These are phyloP conservation scores for Proales similis DNA, from an alignment of 1,140 invertebrate genomes.

Conservation along the genomic window DNA sequence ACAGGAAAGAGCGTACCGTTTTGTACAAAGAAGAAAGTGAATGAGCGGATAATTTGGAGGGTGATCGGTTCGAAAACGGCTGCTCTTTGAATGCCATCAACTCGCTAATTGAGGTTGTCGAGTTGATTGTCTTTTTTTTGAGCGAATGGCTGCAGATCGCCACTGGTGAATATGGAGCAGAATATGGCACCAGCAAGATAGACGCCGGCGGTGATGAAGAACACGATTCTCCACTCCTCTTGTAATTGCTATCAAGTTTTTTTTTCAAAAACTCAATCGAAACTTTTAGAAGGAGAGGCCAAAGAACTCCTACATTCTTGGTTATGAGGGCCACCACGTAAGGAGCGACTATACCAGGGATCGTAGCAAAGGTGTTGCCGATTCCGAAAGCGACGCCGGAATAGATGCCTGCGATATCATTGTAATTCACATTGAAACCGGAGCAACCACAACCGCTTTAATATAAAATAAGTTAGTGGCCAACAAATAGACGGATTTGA, in stretches of 20 bases:
- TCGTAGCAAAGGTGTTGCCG: constrained; percentile 49
- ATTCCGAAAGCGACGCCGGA: constrained; percentile 61
- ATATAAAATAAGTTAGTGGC: too few species aligned
- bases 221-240: constrained; percentile 35
- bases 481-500: neutral
- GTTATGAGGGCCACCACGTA: constrained; percentile 48
- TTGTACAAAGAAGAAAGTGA: too few species aligned
- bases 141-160: constrained; percentile 25
- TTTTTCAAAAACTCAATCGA: constrained; percentile 11
- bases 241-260: constrained; percentile 26
- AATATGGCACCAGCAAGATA: constrained; percentile 19
- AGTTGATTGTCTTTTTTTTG: constrained; percentile 1
- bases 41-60: too few species aligned
- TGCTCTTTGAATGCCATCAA: too few species aligned
- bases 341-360: constrained; percentile 51
- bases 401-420: constrained; percentile 81
- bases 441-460: constrained; percentile 42
- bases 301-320: constrained; percentile 41
- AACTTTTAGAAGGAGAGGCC: neutral
- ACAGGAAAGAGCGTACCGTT: too few species aligned
- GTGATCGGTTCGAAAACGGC: too few species aligned
- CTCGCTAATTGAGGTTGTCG: too few species aligned
- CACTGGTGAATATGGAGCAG: constrained; percentile 3
- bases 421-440: constrained; percentile 75
- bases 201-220: constrained; percentile 24